Evolutionary conservation across 2,797 vertebrate species (phyloP), one percentile per base, ranked within the genome.

Genomic region (Lagocephalus sceleratus): DNA sequence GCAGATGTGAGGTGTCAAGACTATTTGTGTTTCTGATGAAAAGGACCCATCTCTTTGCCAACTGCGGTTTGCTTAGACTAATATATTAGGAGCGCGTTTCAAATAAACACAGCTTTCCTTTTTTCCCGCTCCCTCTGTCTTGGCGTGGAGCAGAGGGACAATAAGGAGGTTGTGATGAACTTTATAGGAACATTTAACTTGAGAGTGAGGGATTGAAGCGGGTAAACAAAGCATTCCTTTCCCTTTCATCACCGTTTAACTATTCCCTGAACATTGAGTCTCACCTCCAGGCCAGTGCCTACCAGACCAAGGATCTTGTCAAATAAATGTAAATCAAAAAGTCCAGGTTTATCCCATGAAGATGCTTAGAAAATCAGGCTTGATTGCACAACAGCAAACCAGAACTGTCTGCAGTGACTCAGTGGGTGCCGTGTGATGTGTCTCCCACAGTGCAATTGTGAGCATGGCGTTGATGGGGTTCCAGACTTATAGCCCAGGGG

Each of bases 221-320:
- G 74, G 79, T 90, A 88, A 90, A 91, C 90, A 89, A 87, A 88
- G 85, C 86, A 90, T 89, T 90, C 87, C 84, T 84, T 85, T 88
- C 76, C 82, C 73, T 88, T 89, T 86, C 84, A 87, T 91, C 87
- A 86, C 86, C 82, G 76, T 86, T 86, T 87, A 88, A 83, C 77
- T 81, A 78, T 84, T 87, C 84, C 78, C 75, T 69, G 73, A 68
- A 74, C 81, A 85, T 84, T 83, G 75, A 54, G 61, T 66, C 75
- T 85, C 79, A 75, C 83, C 84, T 88, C 81, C 67, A 71, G 73
- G 78, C 83, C 86, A 73, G 78, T 83, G 81, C 85, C 85, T 78
- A 79, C 77, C 82, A 79, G 77, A 82, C 72, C 56, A 51, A 56
- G 73, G 73, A 78, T 61, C 77, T 82, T 85, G 84, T 90, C 83